Conservation (phyloP, 2,113 vertebrate species). For the Pampusana beccarii region DNA sequence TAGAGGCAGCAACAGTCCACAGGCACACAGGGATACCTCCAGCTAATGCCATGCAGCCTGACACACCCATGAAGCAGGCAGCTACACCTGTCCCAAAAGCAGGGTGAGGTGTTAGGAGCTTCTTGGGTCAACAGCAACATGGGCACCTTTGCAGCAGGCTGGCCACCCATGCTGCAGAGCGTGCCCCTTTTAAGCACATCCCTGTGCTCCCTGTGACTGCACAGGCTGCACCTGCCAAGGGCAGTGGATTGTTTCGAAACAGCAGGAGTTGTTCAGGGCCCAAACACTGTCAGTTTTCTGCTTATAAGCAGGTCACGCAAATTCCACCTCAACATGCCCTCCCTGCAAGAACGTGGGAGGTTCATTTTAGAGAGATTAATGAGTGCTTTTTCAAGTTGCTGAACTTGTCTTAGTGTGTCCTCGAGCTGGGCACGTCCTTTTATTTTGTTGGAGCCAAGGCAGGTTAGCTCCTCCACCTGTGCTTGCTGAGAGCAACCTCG, state of each 20-base stretch:
- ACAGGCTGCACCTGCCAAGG: accelerated
- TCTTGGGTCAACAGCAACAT: background rate
- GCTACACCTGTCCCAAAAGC: background rate
- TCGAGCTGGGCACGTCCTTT: background rate
- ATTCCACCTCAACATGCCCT: background rate
- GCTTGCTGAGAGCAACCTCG: background rate
- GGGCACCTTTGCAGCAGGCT: accelerated
- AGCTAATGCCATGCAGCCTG: background rate
- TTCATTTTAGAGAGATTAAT: constrained; percentile 24
- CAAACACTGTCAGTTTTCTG: background rate
- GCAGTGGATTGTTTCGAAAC: background rate
- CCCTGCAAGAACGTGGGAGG: background rate
- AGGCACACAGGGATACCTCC: background rate
- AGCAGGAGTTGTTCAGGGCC: background rate
- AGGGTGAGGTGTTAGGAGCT: background rate
- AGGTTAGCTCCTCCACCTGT: background rate
- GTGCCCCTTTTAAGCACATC: accelerated
- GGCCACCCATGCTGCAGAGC: accelerated
- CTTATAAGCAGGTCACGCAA: background rate
- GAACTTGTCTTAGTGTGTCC: background rate
- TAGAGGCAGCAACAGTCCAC: background rate
- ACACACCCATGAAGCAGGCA: background rate
- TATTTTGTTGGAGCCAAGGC: background rate
- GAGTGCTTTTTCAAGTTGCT: background rate
- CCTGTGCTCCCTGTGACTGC: background rate